Evolutionary conservation across 2,113 vertebrate species (phyloP).

Genomic region (Nycticryphes semicollaris): DNA sequence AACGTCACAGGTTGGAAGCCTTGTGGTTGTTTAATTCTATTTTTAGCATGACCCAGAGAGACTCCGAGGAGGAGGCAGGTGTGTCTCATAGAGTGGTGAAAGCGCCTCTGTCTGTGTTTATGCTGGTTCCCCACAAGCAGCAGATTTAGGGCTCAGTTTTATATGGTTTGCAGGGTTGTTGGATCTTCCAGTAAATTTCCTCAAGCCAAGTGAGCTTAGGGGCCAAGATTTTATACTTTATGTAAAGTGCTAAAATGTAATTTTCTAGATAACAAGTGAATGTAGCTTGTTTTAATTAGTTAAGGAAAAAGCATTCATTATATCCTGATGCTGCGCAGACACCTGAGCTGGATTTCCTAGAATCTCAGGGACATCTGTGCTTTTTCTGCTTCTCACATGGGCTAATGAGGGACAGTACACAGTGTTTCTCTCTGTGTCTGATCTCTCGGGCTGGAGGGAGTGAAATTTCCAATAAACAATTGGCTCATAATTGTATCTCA

Average conservation of each 20-base stretch:
- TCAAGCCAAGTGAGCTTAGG: background rate
- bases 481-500: background rate
- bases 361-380: background rate
- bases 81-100: background rate
- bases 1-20: background rate
- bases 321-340: background rate
- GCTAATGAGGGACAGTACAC: background rate
- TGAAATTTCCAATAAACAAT: background rate
- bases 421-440: background rate
- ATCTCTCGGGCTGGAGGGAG: background rate
- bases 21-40: background rate
- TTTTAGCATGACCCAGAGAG: background rate
- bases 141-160: background rate
- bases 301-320: background rate
- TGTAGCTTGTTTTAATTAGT: background rate
- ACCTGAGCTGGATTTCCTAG: slow-evolving; percentile 10
- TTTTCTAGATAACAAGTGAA: background rate
- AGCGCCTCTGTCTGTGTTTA: background rate
- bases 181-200: background rate
- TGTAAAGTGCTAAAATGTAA: background rate
- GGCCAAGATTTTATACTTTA: background rate
- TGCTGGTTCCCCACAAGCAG: accelerated
- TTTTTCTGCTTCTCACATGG: background rate
- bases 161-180: background rate
- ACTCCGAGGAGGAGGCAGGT: background rate